Percentiles rank a stretch among this genome's conserved stretches.
phyloP scores from a whole-genome alignment of 2,888 invertebrate species.

The Synergus itoensis region DNA sequence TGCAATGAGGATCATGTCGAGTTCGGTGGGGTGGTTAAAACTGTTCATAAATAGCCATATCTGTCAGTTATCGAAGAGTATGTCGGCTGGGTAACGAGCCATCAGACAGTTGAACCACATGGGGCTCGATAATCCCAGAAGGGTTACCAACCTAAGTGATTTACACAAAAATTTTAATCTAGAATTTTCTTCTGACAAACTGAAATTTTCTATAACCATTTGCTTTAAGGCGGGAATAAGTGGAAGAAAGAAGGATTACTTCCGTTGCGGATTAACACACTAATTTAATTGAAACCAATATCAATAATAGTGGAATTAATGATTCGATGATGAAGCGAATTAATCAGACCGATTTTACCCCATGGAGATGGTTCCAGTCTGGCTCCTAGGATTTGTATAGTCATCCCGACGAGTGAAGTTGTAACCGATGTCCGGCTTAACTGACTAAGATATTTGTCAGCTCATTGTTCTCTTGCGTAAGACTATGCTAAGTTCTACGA shows the following conservation, averaged over 20 bases:
- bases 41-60: constrained; percentile 75
- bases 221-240: too few species aligned
- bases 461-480: constrained; percentile 72
- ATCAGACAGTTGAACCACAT: constrained; percentile 74
- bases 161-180: constrained; percentile 72
- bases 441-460: constrained; percentile 73
- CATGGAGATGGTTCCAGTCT: background rate
- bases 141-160: constrained; percentile 61
- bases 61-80: constrained; percentile 74
- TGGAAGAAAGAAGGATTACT: too few species aligned
- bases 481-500: constrained; percentile 66
- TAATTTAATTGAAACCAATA: too few species aligned
- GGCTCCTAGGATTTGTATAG: background rate
- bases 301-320: too few species aligned
- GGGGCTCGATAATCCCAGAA: constrained; percentile 75
- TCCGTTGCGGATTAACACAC: too few species aligned
- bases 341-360: background rate
- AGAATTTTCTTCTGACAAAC: background rate
- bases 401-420: background rate
- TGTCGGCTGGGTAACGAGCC: constrained; percentile 75
- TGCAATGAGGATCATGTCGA: constrained; percentile 16
- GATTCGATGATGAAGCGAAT: too few species aligned
- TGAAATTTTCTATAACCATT: too few species aligned
- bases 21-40: constrained; percentile 59
- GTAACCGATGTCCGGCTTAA: background rate